Percentiles rank a stretch among this genome's conserved stretches.
Conservation (phyloP, 2,888 invertebrate species). For the Diabrotica balteata region DNA sequence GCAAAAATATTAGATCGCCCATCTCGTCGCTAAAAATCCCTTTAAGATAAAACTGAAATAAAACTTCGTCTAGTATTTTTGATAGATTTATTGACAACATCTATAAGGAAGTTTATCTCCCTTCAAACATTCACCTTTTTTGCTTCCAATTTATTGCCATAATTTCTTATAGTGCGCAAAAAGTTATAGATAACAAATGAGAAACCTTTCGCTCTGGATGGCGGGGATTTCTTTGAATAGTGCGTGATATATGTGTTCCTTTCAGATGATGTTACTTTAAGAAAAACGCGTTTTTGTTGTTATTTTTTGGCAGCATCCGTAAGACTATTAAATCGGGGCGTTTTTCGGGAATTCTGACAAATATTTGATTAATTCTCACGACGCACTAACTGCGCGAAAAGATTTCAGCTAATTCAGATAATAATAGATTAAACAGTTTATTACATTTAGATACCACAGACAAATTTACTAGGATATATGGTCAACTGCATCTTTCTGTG, state of each 20-base stretch:
- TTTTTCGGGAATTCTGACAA: too few relatives aligned
- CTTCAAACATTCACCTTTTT: constrained; percentile 28
- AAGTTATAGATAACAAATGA: constrained; percentile 28
- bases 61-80: constrained; percentile 21
- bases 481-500: too few relatives aligned
- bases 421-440: too few relatives aligned
- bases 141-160: constrained; percentile 29
- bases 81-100: constrained; percentile 31
- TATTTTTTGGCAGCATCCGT: neutral
- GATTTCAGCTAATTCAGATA: too few relatives aligned
- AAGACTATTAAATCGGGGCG: too few relatives aligned
- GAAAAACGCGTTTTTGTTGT: constrained; percentile 7
- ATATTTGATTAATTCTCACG: too few relatives aligned
- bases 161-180: constrained; percentile 27
- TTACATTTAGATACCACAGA: too few relatives aligned
- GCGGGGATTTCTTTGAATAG: constrained; percentile 12
- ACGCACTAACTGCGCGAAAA: too few relatives aligned
- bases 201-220: constrained; percentile 9
- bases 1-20: too few relatives aligned
- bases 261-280: constrained; percentile 12
- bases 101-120: constrained; percentile 30
- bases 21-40: too few relatives aligned
- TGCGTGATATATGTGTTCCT: constrained; percentile 17
- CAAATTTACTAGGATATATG: too few relatives aligned
- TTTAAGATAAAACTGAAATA: constrained; percentile 15